Percentiles rank a stretch among this genome's conserved stretches.
These are phyloP conservation scores for Charina bottae DNA, from an alignment of 2,113 vertebrate genomes.

Conservation along the genomic window DNA sequence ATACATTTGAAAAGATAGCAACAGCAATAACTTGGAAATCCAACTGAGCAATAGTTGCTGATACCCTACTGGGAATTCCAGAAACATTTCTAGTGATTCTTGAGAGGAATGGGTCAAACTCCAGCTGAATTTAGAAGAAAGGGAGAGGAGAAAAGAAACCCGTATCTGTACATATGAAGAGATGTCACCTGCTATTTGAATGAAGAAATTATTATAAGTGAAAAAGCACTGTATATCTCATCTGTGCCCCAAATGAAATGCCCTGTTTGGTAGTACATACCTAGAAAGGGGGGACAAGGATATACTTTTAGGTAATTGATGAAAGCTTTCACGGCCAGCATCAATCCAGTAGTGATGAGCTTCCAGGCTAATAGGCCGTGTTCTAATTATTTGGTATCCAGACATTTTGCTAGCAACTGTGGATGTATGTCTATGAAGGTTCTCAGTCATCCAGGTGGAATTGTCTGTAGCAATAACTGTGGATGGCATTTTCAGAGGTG, in stretches of 20 bases:
- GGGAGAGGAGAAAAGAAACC: not conserved
- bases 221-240: not conserved
- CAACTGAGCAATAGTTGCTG: slow-evolving; percentile 2
- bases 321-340: not conserved
- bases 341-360: not conserved
- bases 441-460: too few species aligned
- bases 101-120: not conserved
- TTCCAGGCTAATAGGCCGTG: not conserved
- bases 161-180: not conserved
- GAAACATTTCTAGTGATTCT: slow-evolving; percentile 1
- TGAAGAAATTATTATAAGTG: not conserved
- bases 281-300: not conserved
- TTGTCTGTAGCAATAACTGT: too few species aligned
- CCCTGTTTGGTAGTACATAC: not conserved
- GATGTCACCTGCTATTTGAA: not conserved
- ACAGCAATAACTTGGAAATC: not conserved
- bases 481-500: not conserved
- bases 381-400: not conserved
- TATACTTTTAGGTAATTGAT: not conserved
- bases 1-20: not conserved
- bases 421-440: too few species aligned
- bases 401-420: not conserved
- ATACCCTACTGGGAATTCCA: not conserved
- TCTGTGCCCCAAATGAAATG: not conserved
- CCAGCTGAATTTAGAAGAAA: not conserved